Evolutionary conservation across 1,140 invertebrate species (phyloP).

Genomic region (Eufriesea mexicana): DNA sequence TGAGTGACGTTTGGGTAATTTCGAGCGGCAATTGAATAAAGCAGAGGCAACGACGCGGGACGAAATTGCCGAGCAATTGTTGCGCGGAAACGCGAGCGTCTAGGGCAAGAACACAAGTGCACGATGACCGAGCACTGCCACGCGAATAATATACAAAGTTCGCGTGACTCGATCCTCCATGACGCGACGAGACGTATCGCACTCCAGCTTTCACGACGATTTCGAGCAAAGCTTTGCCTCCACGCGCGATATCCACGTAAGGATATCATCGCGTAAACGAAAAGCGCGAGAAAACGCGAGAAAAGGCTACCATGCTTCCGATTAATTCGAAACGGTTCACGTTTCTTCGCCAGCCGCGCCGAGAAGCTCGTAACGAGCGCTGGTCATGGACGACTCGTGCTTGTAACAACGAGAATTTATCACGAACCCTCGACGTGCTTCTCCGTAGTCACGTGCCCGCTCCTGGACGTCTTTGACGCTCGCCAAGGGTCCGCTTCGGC

Average conservation of each 20-base stretch:
- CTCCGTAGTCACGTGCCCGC: too few relatives aligned
- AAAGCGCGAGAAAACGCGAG: constrained; percentile 10
- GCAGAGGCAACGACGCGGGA: neutral
- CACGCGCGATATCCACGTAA: neutral
- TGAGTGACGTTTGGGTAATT: constrained; percentile 7
- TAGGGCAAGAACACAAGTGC: neutral
- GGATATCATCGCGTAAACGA: neutral
- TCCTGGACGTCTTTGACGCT: too few relatives aligned
- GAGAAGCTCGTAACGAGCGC: neutral
- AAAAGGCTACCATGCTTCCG: neutral
- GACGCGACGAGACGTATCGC: constrained; percentile 13
- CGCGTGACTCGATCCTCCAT: constrained; percentile 5
- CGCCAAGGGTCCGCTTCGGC: too few relatives aligned
- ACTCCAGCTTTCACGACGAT: neutral
- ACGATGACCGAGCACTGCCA: constrained; percentile 12
- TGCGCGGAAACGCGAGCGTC: neutral
- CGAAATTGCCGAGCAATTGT: constrained; percentile 19
- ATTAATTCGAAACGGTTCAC: neutral
- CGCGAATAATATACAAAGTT: constrained; percentile 13
- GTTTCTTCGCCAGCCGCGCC: neutral
- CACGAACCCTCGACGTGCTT: neutral
- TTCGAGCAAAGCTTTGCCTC: neutral
- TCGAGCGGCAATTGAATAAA: constrained; percentile 14
- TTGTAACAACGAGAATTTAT: neutral
- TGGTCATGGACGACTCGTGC: neutral